Evolutionary conservation across 2,797 vertebrate genomes (phyloP), one percentile per base, ranked within the genome.

Genomic region (Gymnothorax javanicus): DNA sequence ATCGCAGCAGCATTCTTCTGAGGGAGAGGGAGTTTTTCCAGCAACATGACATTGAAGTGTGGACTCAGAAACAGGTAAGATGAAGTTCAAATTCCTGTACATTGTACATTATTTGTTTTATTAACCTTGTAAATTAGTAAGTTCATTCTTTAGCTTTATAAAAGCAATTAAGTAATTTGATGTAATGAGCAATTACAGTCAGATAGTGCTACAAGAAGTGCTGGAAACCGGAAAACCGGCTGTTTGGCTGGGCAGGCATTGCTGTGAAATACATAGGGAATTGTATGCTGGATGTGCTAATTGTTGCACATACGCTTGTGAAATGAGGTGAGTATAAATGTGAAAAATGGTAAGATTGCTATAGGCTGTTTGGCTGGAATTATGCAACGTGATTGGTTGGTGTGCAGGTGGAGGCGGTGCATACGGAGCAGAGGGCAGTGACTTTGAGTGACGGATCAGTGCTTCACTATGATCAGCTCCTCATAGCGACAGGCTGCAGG

Each of bases 401-500:
- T 89, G 75, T 84, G 54, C 92, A 98, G 98, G 97, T 94, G 23
- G 91, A 94, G 82, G 96, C 92, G 0, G 92, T 98, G 75, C 94
- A 96, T 88, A 90, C 95, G 2, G 85, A 89, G 43, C 91, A 92
- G 56, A 96, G 97, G 91, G 89, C 8, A 4, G 95, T 96, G 69
- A 90, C 1, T 33, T 91, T 98, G 87, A 91, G 83, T 43, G 95
- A 97, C 0, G 95, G 96, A 0, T 91, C 92, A n/a, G 84, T 83
- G 25, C 97, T 97, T 88, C 91, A 12, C 27, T 98, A 97, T 43
- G 90, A 97, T 69, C 95, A 96, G 91, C 94, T 98, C 62, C 95
- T 98, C 83, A 93, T 98, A n/a, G 94, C 97, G 25, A 97, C 97
- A 0, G 97, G 97, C 84, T 96, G 96, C 88, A 96, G 95, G 97